Evolutionary conservation across 1,140 invertebrate genomes (phyloP), one percentile per base, ranked within the genome.

Genomic region (Panonychus citri): DNA sequence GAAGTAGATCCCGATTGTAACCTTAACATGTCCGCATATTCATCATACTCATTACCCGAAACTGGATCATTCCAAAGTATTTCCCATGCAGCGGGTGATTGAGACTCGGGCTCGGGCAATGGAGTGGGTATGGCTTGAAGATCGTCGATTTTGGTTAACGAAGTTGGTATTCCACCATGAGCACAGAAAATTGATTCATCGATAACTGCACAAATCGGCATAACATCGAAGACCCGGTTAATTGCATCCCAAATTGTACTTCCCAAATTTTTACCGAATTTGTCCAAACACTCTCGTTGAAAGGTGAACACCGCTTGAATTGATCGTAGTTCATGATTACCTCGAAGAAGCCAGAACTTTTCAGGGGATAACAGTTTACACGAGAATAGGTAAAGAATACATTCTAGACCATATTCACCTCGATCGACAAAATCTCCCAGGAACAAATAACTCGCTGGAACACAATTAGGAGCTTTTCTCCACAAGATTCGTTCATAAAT

Each of bases 51-150:
- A 24, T 57, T 51, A 24, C 56, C 46, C 1, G 51, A 30, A 5
- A 81, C 65, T 15, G 81, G 81, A 69, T 83, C 81, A 68, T 80
- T 82, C 81, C 81, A 82, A 67, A 82, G 73, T 3, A 82, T 68
- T 62, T 82, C 79, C 80, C 80, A 82, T 2, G 80, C 79, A 25
- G 82, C 64, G 10, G 73, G 69, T 66, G 77, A 78, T 64, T 80
- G 74, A 42, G 69, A 65, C 54, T 80, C 75, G 0, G 79, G 79
- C 27, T 76, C 71, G 15, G 67, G 64, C 42, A 82, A 65, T 1
- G 78, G 77, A 39, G 71, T 68, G 0, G 78, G 79, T 57, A 82
- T 77, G 37, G 74, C 72, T 60, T 80, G 70, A 67, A 75, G 56
- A 63, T 66, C 54, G 71, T 69, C 56, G 68, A 72, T 58, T 71